Percentiles rank a stretch among this genome's conserved stretches.
Evolutionary conservation across 2,797 vertebrate genomes (phyloP).

Genomic region (Crenuchus spilurus): DNA sequence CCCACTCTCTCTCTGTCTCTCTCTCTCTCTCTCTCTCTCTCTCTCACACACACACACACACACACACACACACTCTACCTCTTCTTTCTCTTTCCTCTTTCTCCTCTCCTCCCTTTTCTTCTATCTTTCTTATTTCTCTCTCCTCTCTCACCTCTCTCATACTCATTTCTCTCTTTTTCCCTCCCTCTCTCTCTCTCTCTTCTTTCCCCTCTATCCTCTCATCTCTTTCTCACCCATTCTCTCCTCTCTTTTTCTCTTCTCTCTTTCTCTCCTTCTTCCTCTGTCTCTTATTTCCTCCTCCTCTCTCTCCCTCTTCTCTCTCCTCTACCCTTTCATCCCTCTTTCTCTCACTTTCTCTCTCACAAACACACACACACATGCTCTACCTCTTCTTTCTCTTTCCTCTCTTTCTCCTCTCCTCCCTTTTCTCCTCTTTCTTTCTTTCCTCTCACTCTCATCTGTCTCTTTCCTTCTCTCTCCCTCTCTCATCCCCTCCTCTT

Average conservation of each 20-base stretch:
- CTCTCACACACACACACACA: too few species aligned
- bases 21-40: slow-evolving; percentile 4
- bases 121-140: background rate
- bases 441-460: background rate
- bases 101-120: background rate
- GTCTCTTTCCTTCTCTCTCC: background rate
- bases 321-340: too few species aligned
- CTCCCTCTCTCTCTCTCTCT: background rate
- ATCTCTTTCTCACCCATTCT: background rate
- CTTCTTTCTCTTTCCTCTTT: background rate
- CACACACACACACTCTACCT: too few species aligned
- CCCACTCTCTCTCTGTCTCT: background rate
- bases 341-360: too few species aligned
- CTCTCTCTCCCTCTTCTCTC: background rate
- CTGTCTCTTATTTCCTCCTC: background rate
- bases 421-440: background rate
- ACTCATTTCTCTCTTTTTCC: background rate
- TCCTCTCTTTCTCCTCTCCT: background rate
- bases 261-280: background rate
- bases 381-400: too few species aligned
- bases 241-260: background rate
- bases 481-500: background rate
- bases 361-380: too few species aligned
- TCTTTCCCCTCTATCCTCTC: background rate
- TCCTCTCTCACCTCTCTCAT: background rate